phyloP scores from a whole-genome alignment of 2,888 invertebrate genomes.

The Oxyteleia sp. region DNA sequence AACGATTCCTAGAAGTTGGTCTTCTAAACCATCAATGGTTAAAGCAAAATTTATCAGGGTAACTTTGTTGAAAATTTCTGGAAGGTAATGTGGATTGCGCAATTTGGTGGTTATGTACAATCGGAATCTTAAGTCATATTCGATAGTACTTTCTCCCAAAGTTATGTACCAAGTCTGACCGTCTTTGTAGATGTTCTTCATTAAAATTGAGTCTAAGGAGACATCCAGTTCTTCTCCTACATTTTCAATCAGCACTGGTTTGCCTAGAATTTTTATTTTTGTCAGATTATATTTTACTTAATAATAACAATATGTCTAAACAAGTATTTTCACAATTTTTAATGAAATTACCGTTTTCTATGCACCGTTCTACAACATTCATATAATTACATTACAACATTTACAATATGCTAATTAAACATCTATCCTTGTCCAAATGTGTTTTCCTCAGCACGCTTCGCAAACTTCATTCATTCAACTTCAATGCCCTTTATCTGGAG shows the following conservation, averaged over 20 bases:
- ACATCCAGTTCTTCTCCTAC: constrained; percentile 93
- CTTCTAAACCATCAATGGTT: constrained; percentile 94
- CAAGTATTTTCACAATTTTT: neutral
- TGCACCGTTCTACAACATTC: constrained; percentile 92
- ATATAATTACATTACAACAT: too few relatives aligned
- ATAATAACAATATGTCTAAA: neutral
- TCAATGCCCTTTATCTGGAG: too few relatives aligned
- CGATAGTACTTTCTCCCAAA: constrained; percentile 93
- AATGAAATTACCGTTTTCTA: constrained; percentile 90
- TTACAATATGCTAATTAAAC: too few relatives aligned
- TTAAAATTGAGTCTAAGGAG: constrained; percentile 92
- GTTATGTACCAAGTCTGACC: constrained; percentile 92
- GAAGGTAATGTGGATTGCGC: constrained; percentile 94
- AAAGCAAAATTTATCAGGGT: constrained; percentile 95
- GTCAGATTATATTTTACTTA: neutral
- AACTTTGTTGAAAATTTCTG: constrained; percentile 94
- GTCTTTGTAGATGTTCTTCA: constrained; percentile 92
- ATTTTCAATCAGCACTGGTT: constrained; percentile 93
- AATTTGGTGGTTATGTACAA: constrained; percentile 94
- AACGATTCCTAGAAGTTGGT: constrained; percentile 94
- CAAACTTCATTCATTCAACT: too few relatives aligned
- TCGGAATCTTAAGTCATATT: constrained; percentile 92
- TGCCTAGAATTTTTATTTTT: constrained; percentile 81
- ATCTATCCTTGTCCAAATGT: too few relatives aligned
- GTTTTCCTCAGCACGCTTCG: too few relatives aligned